A percentile compares a stretch with the other conserved stretches of the same genome.
Evolutionary conservation across 2,888 invertebrate species (phyloP).

Genomic region (Coenonympha glycerion): DNA sequence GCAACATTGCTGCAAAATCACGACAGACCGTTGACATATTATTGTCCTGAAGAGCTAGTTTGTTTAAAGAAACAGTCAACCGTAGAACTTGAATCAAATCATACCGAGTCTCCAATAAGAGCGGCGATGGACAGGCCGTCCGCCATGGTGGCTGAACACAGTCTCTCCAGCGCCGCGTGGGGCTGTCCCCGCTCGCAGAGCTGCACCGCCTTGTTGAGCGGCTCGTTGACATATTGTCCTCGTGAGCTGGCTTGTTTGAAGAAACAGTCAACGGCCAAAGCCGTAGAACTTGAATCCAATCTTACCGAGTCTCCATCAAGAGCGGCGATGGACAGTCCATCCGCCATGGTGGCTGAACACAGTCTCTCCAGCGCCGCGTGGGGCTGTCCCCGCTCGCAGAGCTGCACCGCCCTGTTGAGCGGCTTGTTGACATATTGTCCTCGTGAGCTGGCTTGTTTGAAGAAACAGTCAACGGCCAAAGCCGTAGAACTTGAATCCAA

Average conservation of each 20-base stretch:
- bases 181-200: constrained; percentile 82
- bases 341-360: constrained; percentile 81
- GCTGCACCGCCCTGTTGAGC: constrained; percentile 84
- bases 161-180: constrained; percentile 82
- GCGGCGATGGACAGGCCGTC: constrained; percentile 85
- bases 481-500: background rate
- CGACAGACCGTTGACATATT: too few relatives aligned
- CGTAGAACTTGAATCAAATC: background rate
- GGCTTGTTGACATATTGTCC: too few relatives aligned
- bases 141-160: constrained; percentile 82
- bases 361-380: constrained; percentile 84
- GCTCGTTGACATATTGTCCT: too few relatives aligned
- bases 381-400: constrained; percentile 82
- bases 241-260: too few relatives aligned
- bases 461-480: too few relatives aligned
- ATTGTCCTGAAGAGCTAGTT: too few relatives aligned
- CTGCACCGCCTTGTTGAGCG: constrained; percentile 85
- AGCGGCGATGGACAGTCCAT: constrained; percentile 84
- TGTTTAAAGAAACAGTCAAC: too few relatives aligned
- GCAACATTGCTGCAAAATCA: too few relatives aligned
- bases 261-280: too few relatives aligned
- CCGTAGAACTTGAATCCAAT: too few relatives aligned
- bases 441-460: too few relatives aligned
- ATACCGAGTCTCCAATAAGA: constrained; percentile 75
- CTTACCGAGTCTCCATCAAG: constrained; percentile 76